Percentiles rank a stretch among this genome's conserved stretches.
These are phyloP conservation scores for Plagodis pulveraria DNA, from an alignment of 2,888 invertebrate species.

Conservation along the genomic window DNA sequence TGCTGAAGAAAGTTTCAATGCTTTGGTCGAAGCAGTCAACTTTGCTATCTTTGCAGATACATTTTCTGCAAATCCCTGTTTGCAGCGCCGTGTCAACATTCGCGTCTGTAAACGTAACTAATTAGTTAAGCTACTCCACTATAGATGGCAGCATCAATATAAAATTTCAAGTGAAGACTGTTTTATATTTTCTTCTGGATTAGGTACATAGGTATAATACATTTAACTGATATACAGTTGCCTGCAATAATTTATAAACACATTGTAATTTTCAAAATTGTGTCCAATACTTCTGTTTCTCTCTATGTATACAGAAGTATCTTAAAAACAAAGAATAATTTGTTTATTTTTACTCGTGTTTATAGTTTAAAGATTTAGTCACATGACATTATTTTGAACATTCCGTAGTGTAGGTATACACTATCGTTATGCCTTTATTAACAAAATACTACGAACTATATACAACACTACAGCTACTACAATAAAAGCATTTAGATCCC, in stretches of 20 bases:
- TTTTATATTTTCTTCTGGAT: neutral
- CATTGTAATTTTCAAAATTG: too few relatives aligned
- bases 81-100: slow-evolving; percentile 45
- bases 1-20: slow-evolving; percentile 77
- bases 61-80: slow-evolving; percentile 81
- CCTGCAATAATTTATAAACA: neutral
- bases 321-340: neutral
- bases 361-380: too few relatives aligned
- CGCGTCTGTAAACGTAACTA: slow-evolving; percentile 41
- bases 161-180: neutral
- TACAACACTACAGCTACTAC: too few relatives aligned
- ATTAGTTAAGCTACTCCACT: slow-evolving; percentile 46
- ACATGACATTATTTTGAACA: too few relatives aligned
- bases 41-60: slow-evolving; percentile 75
- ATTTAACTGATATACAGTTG: neutral
- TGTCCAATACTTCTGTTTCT: too few relatives aligned
- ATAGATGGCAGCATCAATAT: slow-evolving; percentile 49
- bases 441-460: too few relatives aligned
- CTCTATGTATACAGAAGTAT: neutral
- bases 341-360: too few relatives aligned
- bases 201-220: neutral
- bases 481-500: too few relatives aligned
- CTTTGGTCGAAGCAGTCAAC: slow-evolving; percentile 84
- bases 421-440: too few relatives aligned
- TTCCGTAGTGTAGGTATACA: too few relatives aligned